phyloP scores from a whole-genome alignment of 2,113 vertebrate genomes.

The Sinocyclocheilus anshuiensis region DNA sequence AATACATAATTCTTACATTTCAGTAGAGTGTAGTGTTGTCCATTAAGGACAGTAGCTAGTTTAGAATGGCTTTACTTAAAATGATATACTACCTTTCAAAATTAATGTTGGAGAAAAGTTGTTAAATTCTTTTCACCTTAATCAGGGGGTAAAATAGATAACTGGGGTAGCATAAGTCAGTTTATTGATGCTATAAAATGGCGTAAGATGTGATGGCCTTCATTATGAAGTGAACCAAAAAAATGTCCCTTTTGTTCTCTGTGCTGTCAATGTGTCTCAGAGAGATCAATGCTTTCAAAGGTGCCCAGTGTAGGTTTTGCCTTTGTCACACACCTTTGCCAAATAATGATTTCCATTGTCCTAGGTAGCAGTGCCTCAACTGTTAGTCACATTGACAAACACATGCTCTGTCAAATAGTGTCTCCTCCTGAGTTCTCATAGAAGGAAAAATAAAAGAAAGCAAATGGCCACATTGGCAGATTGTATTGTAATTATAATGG shows the following conservation, averaged over 20 bases:
- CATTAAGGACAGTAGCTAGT: no score
- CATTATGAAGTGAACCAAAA: background rate
- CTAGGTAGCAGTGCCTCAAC: background rate
- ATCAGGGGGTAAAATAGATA: background rate
- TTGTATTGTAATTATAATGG: background rate
- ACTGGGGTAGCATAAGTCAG: background rate
- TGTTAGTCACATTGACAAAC: background rate
- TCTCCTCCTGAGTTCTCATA: background rate
- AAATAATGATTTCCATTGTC: background rate
- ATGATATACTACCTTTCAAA: no score
- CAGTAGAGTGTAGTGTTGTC: background rate
- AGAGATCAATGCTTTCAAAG: background rate
- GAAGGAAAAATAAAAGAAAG: background rate
- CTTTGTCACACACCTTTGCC: background rate
- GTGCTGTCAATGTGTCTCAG: background rate
- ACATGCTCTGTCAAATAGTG: background rate
- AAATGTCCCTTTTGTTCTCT: background rate
- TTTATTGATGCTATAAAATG: background rate
- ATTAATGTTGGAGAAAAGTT: background rate
- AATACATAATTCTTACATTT: background rate
- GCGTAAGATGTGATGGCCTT: background rate
- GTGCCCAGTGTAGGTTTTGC: background rate
- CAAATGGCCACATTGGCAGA: background rate
- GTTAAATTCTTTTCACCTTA: background rate
- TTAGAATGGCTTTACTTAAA: no score